Conservation (phyloP, 2,113 vertebrate species). For the Ictalurus furcatus region DNA sequence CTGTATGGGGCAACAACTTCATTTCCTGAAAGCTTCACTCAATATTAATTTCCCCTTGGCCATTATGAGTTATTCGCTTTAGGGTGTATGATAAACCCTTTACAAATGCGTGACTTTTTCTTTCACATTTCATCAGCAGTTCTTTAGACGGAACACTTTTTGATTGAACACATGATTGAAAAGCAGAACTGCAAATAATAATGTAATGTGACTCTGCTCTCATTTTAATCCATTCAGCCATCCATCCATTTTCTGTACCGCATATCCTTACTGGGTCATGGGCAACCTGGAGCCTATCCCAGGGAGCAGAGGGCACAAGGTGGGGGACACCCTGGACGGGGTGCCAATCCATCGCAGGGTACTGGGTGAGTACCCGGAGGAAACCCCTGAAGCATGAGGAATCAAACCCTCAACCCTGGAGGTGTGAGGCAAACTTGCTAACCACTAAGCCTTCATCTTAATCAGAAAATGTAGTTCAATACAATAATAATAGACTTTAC, state of each 20-base stretch:
- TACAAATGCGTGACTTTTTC: background rate
- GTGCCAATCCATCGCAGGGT: too few species aligned
- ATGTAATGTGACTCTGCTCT: background rate
- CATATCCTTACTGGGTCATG: too few species aligned
- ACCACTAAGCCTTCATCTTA: background rate
- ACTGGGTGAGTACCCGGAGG: too few species aligned
- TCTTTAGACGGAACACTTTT: background rate
- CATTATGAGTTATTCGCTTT: background rate
- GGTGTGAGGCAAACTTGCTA: too few species aligned
- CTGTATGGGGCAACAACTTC: background rate
- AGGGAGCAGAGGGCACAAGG: too few species aligned
- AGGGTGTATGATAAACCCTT: background rate
- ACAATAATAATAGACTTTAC: background rate
- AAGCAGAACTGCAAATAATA: conserved; percentile 1
- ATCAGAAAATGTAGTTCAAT: background rate
- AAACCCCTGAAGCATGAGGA: too few species aligned
- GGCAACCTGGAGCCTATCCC: too few species aligned
- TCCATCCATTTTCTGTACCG: too few species aligned
- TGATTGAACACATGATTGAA: conserved; percentile 17
- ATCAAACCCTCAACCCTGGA: too few species aligned
- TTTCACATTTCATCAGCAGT: conserved; percentile 12
- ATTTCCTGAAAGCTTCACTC: background rate
- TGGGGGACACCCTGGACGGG: too few species aligned
- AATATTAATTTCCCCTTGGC: background rate
- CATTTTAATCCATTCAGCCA: too few species aligned